Conservation (phyloP, 2,797 vertebrate genomes). For the Notamacropus eugenii region DNA sequence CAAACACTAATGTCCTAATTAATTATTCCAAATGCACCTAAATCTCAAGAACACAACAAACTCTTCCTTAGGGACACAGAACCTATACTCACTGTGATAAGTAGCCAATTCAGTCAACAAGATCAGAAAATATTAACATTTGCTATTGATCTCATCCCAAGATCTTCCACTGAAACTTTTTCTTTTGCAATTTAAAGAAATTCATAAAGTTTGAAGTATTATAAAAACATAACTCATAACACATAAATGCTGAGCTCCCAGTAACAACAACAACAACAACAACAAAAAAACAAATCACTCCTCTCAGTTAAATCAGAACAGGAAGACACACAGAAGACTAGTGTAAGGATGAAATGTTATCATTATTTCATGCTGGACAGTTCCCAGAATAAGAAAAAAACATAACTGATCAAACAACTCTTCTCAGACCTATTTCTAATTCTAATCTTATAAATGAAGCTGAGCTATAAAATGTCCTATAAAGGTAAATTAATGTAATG, state of each 20-base stretch:
- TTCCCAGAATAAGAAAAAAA: conserved; percentile 17
- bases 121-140: not conserved
- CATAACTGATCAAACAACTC: not conserved
- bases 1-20: not conserved
- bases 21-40: not conserved
- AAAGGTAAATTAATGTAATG: not conserved
- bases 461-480: not conserved
- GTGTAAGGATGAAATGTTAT: not conserved
- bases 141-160: not conserved
- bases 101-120: not conserved
- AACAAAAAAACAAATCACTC: too few relatives aligned
- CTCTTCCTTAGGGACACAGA: not conserved
- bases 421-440: not conserved
- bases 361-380: conserved; percentile 40
- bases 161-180: not conserved
- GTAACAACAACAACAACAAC: not conserved
- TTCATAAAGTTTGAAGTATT: not conserved
- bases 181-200: not conserved
- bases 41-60: not conserved
- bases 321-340: not conserved
- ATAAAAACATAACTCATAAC: not conserved
- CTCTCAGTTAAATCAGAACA: not conserved
- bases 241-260: not conserved
- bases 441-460: not conserved
- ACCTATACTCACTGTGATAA: not conserved